Evolutionary conservation across 1,140 invertebrate species (phyloP), one percentile per base, ranked within the genome.

Genomic region (Chironomus striatipennis): DNA sequence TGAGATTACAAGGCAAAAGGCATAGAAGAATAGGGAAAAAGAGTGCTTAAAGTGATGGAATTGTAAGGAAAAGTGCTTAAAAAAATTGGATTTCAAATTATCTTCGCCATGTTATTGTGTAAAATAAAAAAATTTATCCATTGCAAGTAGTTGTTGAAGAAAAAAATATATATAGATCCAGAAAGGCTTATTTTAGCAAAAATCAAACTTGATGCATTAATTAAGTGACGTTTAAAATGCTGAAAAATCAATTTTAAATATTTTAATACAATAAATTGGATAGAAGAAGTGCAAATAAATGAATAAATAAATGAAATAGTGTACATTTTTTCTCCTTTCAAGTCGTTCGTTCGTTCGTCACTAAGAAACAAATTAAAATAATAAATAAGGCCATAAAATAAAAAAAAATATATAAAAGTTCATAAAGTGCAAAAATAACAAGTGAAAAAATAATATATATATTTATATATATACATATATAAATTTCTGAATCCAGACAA

Each of bases 181-280:
- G 5, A 34, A 34, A 34, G 24, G 24, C 24, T 34, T 34, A 34
- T 2, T 34, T 34, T 34, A 34, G 24, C 24, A 34, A 34, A 34
- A 34, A 34, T 34, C 24, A 34, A 5, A 34, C 24, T 34, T 5
- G 24, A 34, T 34, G 24, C 5, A 34, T 34, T 34, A 57, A 57
- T 57, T 57, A 10, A n/a, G 10, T 57, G 9, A 12, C n/a, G 4
- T 15, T 5, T 5, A 57, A 15, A 57, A n/a, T 57, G 47, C 47
- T 57, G 47, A 57, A 57, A 57, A 57, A 57, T 57, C 47, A 57
- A 57, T 57, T 57, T 57, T 57, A 57, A 57, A 57, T 34, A 34
- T 34, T 34, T 34, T 34, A 34, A 34, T 34, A 34, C 5, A 34
- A 34, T 34, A 34, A 34, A 34, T 34, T 57, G 47, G 12, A 57